Base-by-base conservation (phyloP, 2,888 invertebrate genomes). In the Mechanitis messenoides region DNA sequence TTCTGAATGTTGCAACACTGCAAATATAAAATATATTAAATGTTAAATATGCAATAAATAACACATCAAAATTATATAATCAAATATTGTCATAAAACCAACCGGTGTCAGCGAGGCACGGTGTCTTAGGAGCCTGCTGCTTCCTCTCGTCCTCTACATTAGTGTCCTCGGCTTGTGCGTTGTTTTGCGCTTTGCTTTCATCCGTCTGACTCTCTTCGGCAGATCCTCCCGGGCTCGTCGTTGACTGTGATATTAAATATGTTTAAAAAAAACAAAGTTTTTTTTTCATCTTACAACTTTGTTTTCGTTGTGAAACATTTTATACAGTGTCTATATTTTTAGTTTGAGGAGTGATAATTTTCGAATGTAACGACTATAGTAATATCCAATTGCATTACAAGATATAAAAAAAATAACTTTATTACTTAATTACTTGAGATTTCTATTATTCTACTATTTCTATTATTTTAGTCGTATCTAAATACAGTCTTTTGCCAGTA, bases 51-150 rank as follows among this genome's bases (percentile, higher is more conserved):
- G 20, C 20, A 50, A 6, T 33, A 5, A 42, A 55, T 56, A 56
- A 50, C 42, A 56, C 6, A 28, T 28, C 35, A 50, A 6, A 28
- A 46, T 55, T 7, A 35, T 55, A 55, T 47, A 45, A 20, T 11
- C 38, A 42, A 33, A 20, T 3, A 3, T 5, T 11, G n/a, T 33
- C 20, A 42, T 0, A 38, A 12, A 45, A 56, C 35, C 33, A 82
- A 92, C 94, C 93, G 63, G 93, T 93, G 78, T 96, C 95, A 0
- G 95, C 95, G 59, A 95, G 92, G 78, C 94, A 95, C 7, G 94
- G 94, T 59, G 92, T 88, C 59, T 90, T 85, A 20, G 89, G 86
- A 0, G 89, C 87, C 61, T 84, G 85, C 68, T 87, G 88, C 65
- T 89, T 89, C 66, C 82, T 74, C 72, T 89, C 89, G 66, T 89